Percentiles rank a stretch among this genome's conserved stretches.
These are phyloP conservation scores for Dipodomys ordii DNA, from an alignment of 2,113 vertebrate genomes.

Conservation along the genomic window DNA sequence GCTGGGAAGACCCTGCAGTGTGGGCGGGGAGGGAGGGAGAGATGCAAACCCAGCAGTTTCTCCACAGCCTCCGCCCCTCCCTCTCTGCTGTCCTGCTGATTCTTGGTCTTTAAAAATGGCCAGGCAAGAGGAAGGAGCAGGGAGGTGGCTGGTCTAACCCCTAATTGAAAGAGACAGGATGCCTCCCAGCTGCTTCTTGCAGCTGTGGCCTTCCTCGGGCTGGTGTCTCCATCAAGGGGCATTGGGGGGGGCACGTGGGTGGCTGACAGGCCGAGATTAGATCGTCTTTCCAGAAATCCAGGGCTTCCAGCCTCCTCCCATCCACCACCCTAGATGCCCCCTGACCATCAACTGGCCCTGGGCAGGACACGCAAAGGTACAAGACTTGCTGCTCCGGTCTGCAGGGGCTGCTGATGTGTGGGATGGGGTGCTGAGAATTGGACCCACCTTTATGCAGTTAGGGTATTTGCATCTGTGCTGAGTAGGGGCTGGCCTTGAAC, in stretches of 20 bases:
- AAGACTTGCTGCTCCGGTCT: too few relatives aligned
- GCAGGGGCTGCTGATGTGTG: neutral
- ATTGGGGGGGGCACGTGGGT: neutral
- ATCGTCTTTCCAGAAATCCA: neutral
- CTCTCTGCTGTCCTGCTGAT: conserved; percentile 48
- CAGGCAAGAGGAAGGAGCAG: conserved; percentile 42
- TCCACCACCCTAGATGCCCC: neutral
- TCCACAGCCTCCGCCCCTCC: neutral
- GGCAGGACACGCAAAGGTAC: neutral
- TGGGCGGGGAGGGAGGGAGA: neutral
- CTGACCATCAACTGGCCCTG: neutral
- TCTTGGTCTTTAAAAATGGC: conserved; percentile 3
- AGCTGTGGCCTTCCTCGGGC: neutral
- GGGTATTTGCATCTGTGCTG: neutral
- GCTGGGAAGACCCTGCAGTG: neutral
- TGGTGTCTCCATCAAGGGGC: neutral
- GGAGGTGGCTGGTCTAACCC: conserved; percentile 36
- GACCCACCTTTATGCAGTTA: neutral
- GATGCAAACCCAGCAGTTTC: neutral
- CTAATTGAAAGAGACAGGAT: conserved; percentile 58
- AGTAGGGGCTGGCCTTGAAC: neutral
- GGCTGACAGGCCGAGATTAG: neutral
- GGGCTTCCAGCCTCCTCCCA: neutral
- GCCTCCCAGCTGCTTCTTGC: neutral
- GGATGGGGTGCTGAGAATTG: neutral